A percentile compares a stretch with the other conserved stretches of the same genome.
phyloP scores from a whole-genome alignment of 2,797 vertebrate genomes.

The Balearica regulorum region DNA sequence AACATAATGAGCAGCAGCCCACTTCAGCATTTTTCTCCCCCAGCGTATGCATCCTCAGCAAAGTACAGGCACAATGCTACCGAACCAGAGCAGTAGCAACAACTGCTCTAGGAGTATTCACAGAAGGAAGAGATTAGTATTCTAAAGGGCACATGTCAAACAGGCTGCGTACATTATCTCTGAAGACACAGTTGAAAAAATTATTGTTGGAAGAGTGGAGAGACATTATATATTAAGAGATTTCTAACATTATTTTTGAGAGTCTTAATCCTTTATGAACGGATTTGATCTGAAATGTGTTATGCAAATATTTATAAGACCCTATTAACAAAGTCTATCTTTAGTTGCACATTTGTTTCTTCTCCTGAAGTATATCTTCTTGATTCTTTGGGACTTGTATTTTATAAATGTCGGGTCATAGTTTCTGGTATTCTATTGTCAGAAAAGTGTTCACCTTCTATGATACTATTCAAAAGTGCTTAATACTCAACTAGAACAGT shows the following conservation, averaged over 20 bases:
- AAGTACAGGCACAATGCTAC: background rate
- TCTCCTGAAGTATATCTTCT: background rate
- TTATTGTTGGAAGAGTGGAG: background rate
- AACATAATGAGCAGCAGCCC: background rate
- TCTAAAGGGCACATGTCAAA: background rate
- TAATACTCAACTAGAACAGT: slow-evolving; percentile 6
- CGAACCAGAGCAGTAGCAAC: background rate
- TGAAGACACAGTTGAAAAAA: background rate
- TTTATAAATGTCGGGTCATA: slow-evolving; percentile 9
- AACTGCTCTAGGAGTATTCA: background rate
- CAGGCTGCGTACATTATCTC: background rate
- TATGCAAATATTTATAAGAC: background rate
- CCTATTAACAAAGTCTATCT: background rate
- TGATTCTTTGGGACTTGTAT: background rate
- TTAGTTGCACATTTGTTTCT: background rate
- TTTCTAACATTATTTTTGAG: background rate
- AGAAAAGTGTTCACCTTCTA: background rate
- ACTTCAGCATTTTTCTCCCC: background rate
- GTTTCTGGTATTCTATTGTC: background rate
- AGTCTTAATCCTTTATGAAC: background rate
- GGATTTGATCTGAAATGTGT: background rate
- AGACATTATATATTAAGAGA: background rate
- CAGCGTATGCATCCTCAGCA: background rate
- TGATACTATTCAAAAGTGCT: background rate
- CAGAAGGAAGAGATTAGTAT: background rate